Conservation (phyloP, 2,113 vertebrate genomes). For the Puffinus mauretanicus region DNA sequence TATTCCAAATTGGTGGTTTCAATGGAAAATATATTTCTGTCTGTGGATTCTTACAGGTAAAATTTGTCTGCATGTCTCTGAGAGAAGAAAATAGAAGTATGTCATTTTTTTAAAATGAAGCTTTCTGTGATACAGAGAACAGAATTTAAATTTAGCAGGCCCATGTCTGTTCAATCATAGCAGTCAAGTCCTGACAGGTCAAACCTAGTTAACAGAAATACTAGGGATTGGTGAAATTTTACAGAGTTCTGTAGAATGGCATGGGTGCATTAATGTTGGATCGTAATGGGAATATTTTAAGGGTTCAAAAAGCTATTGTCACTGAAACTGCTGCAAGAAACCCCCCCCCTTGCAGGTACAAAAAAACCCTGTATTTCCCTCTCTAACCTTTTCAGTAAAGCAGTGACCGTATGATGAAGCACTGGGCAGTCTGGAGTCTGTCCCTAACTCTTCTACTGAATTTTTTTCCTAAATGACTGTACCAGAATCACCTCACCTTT, state of each 20-base stretch:
- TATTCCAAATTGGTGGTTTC: not conserved
- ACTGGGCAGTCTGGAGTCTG: not conserved
- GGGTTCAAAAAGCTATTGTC: not conserved
- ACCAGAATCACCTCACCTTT: not conserved
- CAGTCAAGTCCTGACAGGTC: not conserved
- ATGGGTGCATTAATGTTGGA: not conserved
- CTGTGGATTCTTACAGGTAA: not conserved
- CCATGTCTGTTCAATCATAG: not conserved
- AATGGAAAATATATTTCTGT: not conserved
- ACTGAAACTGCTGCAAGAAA: not conserved
- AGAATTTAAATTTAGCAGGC: not conserved
- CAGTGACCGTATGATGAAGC: not conserved
- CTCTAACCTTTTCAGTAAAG: not conserved
- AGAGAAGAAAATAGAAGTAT: not conserved
- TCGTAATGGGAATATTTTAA: fast-evolving
- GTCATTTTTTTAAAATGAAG: fast-evolving
- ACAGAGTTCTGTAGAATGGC: not conserved
- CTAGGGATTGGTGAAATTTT: not conserved
- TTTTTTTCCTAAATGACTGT: too few relatives aligned
- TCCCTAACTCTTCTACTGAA: not conserved
- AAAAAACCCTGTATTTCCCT: not conserved
- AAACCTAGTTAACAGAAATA: not conserved
- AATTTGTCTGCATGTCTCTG: not conserved
- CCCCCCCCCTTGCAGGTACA: fast-evolving
- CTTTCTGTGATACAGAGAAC: not conserved